Conservation (phyloP, 2,888 invertebrate species). For the Cataglyphis livida region DNA sequence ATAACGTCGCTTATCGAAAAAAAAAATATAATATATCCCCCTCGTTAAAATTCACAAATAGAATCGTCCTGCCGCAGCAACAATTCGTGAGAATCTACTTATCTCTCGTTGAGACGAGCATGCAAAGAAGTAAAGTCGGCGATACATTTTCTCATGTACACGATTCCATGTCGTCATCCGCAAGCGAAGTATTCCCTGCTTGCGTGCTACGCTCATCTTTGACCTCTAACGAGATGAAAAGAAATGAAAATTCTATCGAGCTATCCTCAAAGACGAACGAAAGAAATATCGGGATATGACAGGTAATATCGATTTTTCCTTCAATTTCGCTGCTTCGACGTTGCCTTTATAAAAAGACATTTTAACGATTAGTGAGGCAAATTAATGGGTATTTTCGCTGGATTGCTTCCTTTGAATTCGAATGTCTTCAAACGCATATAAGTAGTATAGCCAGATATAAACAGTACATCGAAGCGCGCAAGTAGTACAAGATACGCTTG, state of each 20-base stretch:
- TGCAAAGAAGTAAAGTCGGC: conserved; percentile 53
- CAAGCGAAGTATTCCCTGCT: conserved; percentile 25
- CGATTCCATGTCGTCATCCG: conserved; percentile 26
- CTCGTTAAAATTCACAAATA: conserved; percentile 39
- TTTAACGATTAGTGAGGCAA: background rate
- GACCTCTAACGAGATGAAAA: background rate
- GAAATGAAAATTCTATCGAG: conserved; percentile 30
- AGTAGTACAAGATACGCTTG: background rate
- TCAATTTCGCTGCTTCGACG: background rate
- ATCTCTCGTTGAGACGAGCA: conserved; percentile 36
- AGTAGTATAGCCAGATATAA: background rate
- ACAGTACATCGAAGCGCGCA: background rate
- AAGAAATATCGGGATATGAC: conserved; percentile 41
- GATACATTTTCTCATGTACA: conserved; percentile 37
- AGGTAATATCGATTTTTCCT: conserved; percentile 36
- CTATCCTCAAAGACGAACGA: conserved; percentile 38
- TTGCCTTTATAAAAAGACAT: background rate
- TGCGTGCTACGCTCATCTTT: conserved; percentile 6
- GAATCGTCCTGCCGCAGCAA: conserved; percentile 13
- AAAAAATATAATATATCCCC: background rate
- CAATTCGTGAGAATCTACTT: conserved; percentile 22
- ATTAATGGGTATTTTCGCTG: conserved; percentile 37
- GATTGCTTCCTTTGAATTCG: background rate
- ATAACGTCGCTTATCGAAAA: conserved; percentile 4
- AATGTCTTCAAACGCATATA: background rate